A percentile compares a stretch with the other conserved stretches of the same genome.
These are phyloP conservation scores for Lucinisca nassula DNA, from an alignment of 2,888 invertebrate genomes.

Conservation along the genomic window DNA sequence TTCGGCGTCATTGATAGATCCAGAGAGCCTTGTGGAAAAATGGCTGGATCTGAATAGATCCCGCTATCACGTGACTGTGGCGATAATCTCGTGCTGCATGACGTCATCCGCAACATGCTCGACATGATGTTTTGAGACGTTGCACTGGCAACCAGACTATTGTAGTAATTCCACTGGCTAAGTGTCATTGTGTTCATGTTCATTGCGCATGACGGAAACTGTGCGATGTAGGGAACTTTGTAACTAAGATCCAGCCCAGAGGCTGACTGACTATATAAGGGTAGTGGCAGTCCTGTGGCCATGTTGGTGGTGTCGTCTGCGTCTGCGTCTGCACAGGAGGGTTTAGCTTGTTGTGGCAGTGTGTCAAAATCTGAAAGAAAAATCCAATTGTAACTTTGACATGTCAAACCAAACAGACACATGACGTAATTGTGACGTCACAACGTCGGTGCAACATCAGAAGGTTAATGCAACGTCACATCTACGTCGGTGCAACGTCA, in stretches of 20 bases:
- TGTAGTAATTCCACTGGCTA: conserved; percentile 74
- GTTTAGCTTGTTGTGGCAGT: too few relatives aligned
- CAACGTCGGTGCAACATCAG: too few relatives aligned
- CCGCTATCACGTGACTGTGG: conserved; percentile 69
- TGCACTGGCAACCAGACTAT: conserved; percentile 32
- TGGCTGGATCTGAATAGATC: conserved; percentile 39
- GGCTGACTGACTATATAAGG: conserved; percentile 29
- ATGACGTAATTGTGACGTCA: too few relatives aligned
- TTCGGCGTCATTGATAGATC: conserved; percentile 12
- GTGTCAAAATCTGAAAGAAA: too few relatives aligned
- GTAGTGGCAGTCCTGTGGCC: conserved; percentile 33
- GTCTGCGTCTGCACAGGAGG: too few relatives aligned
- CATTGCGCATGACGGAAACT: conserved; percentile 31
- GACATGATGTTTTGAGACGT: conserved; percentile 64
- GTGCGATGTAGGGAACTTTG: conserved; percentile 26
- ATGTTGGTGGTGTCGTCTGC: conserved; percentile 6
- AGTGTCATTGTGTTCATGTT: conserved; percentile 65
- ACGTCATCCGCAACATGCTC: conserved; percentile 55
- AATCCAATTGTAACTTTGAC: too few relatives aligned
- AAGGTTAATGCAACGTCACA: too few relatives aligned
- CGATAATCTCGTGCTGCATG: conserved; percentile 55
- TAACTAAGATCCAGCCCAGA: conserved; percentile 22
- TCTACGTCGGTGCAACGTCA: too few relatives aligned
- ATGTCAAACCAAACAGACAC: too few relatives aligned
- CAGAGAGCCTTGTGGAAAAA: conserved; percentile 15